Evolutionary conservation across 92 coral and sea anemone species (phyloP).

Genomic region (Phenganax subtilis): DNA sequence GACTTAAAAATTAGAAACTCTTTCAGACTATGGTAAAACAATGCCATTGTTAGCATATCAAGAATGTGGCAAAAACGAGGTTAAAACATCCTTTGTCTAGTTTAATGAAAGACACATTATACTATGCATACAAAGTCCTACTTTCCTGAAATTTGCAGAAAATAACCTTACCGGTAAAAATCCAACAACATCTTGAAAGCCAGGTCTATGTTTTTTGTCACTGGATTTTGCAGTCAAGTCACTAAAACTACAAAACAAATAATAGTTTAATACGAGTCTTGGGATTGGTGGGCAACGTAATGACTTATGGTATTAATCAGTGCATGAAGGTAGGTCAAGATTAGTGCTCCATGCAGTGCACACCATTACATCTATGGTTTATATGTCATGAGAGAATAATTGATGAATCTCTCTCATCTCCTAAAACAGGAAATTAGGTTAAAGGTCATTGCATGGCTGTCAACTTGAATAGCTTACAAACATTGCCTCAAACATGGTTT

Average conservation of each 20-base stretch:
- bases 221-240: constrained; percentile 24
- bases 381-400: constrained; percentile 23
- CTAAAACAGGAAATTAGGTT: constrained; percentile 30
- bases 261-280: background rate
- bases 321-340: constrained; percentile 4
- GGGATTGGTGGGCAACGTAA: background rate
- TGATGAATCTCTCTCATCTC: constrained; percentile 24
- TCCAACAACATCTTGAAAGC: constrained; percentile 16
- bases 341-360: constrained; percentile 21
- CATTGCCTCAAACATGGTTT: constrained; percentile 6
- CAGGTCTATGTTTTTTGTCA: constrained; percentile 2
- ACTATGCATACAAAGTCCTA: background rate
- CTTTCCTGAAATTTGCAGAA: background rate
- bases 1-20: no score
- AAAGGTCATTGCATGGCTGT: constrained; percentile 32
- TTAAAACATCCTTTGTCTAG: background rate
- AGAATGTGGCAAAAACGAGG: background rate
- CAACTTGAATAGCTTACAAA: constrained; percentile 25
- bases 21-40: no score
- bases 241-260: constrained; percentile 22
- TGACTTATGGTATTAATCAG: constrained; percentile 4
- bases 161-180: constrained; percentile 29
- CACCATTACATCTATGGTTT: background rate
- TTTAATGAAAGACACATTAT: background rate
- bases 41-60: no score